A percentile compares a stretch with the other conserved stretches of the same genome.
Evolutionary conservation across 2,888 invertebrate genomes (phyloP).

Genomic region (Xestia sexstrigata): DNA sequence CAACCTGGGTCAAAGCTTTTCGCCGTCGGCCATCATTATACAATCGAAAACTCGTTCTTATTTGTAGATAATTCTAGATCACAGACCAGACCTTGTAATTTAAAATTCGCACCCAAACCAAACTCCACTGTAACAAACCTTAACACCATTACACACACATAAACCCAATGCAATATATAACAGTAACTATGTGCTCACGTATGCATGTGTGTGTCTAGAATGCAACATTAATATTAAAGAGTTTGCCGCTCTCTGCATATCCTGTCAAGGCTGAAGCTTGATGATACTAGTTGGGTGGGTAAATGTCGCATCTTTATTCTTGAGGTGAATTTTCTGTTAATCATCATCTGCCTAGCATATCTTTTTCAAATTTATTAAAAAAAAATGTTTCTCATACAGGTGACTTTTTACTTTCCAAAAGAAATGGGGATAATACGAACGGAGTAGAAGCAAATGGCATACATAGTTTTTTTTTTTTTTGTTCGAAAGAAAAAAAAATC

Average conservation of each 20-base stretch:
- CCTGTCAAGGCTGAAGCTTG: conserved; percentile 50
- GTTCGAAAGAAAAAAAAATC: too few relatives aligned
- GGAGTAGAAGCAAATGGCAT: too few relatives aligned
- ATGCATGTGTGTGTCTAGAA: conserved; percentile 44
- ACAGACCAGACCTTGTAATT: neutral
- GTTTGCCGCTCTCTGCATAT: conserved; percentile 57
- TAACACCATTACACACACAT: conserved; percentile 58
- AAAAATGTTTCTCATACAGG: too few relatives aligned
- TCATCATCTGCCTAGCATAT: too few relatives aligned
- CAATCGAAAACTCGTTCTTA: too few relatives aligned
- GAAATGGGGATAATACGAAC: too few relatives aligned
- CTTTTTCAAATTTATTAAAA: too few relatives aligned
- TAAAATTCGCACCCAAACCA: neutral
- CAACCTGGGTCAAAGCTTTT: too few relatives aligned
- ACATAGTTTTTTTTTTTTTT: too few relatives aligned
- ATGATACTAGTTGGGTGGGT: conserved; percentile 31
- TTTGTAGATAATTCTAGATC: too few relatives aligned
- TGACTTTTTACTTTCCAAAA: too few relatives aligned
- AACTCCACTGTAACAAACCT: conserved; percentile 18
- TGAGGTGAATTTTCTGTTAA: neutral
- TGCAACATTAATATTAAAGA: conserved; percentile 65
- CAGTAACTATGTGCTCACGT: neutral
- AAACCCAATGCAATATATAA: conserved; percentile 59
- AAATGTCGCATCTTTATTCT: conserved; percentile 33
- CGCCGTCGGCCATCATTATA: too few relatives aligned